phyloP scores from a whole-genome alignment of 2,797 vertebrate genomes.

The Caiman crocodilus region DNA sequence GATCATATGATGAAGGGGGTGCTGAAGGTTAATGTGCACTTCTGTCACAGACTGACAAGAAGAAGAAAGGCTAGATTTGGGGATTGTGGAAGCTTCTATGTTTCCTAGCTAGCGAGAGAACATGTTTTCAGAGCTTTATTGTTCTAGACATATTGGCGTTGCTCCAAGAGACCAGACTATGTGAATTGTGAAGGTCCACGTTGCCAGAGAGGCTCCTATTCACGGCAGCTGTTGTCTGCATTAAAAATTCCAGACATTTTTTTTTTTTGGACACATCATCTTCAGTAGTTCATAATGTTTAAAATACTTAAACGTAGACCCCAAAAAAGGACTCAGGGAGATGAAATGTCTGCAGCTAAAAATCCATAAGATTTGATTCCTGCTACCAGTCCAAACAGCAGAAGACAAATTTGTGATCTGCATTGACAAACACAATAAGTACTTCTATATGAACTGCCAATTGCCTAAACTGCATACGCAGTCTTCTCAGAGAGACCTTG shows the following conservation, averaged over 20 bases:
- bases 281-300: neutral
- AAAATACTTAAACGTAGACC: conserved; percentile 6
- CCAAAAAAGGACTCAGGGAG: neutral
- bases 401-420: neutral
- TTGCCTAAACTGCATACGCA: neutral
- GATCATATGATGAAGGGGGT: conserved; percentile 44
- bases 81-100: neutral
- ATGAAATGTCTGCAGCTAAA: neutral
- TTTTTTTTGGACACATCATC: neutral
- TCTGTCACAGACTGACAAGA: conserved; percentile 13
- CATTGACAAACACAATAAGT: neutral
- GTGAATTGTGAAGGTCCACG: neutral
- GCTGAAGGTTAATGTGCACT: conserved; percentile 69
- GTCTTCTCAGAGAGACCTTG: neutral
- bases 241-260: neutral
- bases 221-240: neutral
- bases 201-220: neutral
- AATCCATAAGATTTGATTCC: neutral
- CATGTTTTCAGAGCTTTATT: neutral
- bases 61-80: neutral
- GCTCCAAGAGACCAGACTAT: neutral
- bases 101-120: neutral
- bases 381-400: neutral
- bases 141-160: neutral
- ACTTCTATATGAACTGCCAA: neutral